These are phyloP conservation scores for Chironex yamaguchii DNA, from an alignment of 30 jellyfish, hydroid and myxozoan species.

Conservation along the genomic window DNA sequence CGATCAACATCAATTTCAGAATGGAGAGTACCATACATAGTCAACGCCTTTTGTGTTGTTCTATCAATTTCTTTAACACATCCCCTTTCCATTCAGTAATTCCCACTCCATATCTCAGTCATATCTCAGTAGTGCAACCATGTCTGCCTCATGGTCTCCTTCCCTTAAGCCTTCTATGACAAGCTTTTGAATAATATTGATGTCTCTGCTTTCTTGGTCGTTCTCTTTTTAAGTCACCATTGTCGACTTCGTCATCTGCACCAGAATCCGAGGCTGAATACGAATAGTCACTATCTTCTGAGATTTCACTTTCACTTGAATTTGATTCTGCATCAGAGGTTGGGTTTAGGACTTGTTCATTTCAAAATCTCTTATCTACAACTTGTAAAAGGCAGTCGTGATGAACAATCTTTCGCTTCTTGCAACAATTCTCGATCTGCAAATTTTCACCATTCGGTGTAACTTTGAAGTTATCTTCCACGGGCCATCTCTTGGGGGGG, in stretches of 20 bases:
- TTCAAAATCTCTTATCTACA: constrained; percentile 46
- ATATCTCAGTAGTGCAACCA: too few species aligned
- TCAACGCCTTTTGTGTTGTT: too few species aligned
- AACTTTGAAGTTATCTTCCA: constrained; percentile 7
- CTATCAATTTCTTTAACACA: too few species aligned
- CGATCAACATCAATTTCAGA: too few species aligned
- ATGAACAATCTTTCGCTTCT: constrained; percentile 41
- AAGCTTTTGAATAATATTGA: too few species aligned
- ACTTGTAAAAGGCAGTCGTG: constrained; percentile 44
- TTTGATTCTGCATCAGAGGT: constrained; percentile 18
- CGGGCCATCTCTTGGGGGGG: constrained; percentile 62
- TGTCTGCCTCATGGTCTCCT: too few species aligned
- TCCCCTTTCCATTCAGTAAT: too few species aligned
- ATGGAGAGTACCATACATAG: too few species aligned
- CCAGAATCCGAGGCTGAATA: not conserved
- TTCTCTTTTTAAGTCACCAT: not conserved
- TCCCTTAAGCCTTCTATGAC: too few species aligned
- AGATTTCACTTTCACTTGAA: constrained; percentile 11
- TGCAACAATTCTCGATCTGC: constrained; percentile 35
- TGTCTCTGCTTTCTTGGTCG: not conserved
- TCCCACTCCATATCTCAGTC: too few species aligned
- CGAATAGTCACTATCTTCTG: constrained; percentile 29
- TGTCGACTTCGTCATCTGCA: not conserved
- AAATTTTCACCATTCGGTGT: constrained; percentile 69
- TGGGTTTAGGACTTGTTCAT: constrained; percentile 27